Conservation (phyloP, 2,888 invertebrate species). For the Ichneumoninae sp. region DNA sequence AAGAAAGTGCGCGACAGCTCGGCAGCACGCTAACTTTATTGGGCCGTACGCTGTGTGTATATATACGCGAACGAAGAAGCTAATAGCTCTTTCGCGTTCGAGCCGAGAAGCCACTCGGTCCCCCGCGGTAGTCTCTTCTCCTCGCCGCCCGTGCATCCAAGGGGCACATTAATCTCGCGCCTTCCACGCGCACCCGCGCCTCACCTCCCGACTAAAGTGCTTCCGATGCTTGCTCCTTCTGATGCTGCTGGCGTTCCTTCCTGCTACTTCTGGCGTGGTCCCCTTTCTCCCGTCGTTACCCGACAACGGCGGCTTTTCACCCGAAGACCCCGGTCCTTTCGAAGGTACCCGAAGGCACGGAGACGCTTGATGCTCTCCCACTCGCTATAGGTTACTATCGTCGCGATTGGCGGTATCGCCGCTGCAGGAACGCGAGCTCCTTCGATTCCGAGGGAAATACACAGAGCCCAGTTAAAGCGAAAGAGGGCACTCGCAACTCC, state of each 20-base stretch:
- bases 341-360: constrained; percentile 37
- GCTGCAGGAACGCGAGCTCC: constrained; percentile 22
- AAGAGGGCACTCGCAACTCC: constrained; percentile 9
- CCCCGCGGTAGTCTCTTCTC: constrained; percentile 63
- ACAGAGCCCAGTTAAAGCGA: not conserved
- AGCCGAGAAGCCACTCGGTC: constrained; percentile 67
- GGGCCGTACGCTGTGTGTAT: constrained; percentile 47
- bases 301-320: constrained; percentile 40
- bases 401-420: constrained; percentile 56
- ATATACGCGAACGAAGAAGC: constrained; percentile 62
- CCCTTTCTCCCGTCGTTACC: constrained; percentile 57
- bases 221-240: constrained; percentile 71
- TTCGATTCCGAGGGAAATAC: constrained; percentile 18
- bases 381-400: constrained; percentile 30
- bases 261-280: constrained; percentile 50
- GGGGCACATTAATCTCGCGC: constrained; percentile 75
- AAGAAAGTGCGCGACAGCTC: constrained; percentile 54
- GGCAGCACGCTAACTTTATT: constrained; percentile 61
- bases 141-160: constrained; percentile 62
- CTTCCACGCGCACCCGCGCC: constrained; percentile 71
- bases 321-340: constrained; percentile 36
- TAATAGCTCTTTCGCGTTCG: constrained; percentile 74
- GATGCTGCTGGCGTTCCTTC: constrained; percentile 46
- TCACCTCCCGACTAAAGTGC: constrained; percentile 74
- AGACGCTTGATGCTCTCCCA: constrained; percentile 12